These are phyloP conservation scores for Mallotus villosus DNA, from an alignment of 2,797 vertebrate genomes.

Conservation along the genomic window DNA sequence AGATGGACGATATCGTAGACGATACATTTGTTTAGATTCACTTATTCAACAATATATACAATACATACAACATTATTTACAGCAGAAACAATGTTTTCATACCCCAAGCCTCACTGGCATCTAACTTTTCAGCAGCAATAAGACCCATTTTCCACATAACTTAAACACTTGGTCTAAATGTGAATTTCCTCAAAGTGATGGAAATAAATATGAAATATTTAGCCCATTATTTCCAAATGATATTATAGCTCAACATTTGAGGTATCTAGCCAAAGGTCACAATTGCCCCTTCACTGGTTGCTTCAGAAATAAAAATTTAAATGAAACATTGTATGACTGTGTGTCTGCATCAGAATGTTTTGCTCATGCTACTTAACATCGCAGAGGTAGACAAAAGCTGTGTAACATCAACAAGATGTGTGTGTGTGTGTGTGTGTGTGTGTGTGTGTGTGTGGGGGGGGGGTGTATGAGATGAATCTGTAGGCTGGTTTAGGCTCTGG, in stretches of 20 bases:
- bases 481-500: not conserved
- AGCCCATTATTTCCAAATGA: not conserved
- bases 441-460: too few relatives aligned
- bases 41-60: conserved; percentile 17
- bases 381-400: not conserved
- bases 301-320: not conserved
- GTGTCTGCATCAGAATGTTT: not conserved
- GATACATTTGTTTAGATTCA: not conserved
- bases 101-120: not conserved
- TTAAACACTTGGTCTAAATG: not conserved
- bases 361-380: not conserved
- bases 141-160: conserved; percentile 5
- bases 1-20: not conserved
- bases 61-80: conserved; percentile 11
- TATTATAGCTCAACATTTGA: not conserved
- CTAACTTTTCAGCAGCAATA: conserved; percentile 1
- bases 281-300: not conserved
- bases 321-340: not conserved
- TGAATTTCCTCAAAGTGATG: not conserved
- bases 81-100: not conserved
- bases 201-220: not conserved
- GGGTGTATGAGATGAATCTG: not conserved
- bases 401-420: not conserved
- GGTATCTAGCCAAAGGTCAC: not conserved
- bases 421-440: not conserved